Base-by-base conservation (phyloP, 2,797 vertebrate species). In the Semaprochilodus insignis region DNA sequence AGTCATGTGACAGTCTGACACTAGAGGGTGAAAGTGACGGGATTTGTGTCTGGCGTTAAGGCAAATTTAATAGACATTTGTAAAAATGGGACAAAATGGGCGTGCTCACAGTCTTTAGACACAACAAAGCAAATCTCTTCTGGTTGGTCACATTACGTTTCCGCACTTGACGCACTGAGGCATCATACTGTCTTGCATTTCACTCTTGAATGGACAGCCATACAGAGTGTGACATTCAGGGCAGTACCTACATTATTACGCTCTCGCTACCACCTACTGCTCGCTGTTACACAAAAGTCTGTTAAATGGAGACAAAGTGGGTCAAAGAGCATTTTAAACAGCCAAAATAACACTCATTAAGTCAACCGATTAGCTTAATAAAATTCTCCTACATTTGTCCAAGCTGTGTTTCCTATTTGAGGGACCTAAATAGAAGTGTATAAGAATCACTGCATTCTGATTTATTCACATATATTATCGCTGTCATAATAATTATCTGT, bases 1-100 rank as follows among this genome's bases (percentile, higher is more conserved):
- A 40, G 63, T 69, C 71, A 83, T 44, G 10, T 83, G 52, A 77
- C 34, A 51, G 14, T 48, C 52, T 34, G 67, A 15, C 44, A 48
- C 44, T 48, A 48, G 1, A 48, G 8, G 10, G 44, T 48, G 2
- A 10, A 48, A 48, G 8, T 52, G 54, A 1, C 25, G 0, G 27
- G 17, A 34, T 62, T n/a, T 19, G 15, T 31, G 15, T 54, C 31
- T 40, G 62, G 23, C 52, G 21, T 2, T 71, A 2, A 44, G 14
- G 52, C 2, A 10, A 44, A 80, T 54, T 63, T n/a, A 65, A 59
- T 27, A 63, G 25, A 14, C 15, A 63, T 63, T 27, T 27, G 60
- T 13, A 63, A 8, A 59, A 76, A 51, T 23, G 14, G 52, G 16
- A 14, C n/a, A 73, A 23, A 67, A 77, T 44, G 11, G 36, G 8